phyloP scores from a whole-genome alignment of 2,113 vertebrate genomes.

The Xiphias gladius region DNA sequence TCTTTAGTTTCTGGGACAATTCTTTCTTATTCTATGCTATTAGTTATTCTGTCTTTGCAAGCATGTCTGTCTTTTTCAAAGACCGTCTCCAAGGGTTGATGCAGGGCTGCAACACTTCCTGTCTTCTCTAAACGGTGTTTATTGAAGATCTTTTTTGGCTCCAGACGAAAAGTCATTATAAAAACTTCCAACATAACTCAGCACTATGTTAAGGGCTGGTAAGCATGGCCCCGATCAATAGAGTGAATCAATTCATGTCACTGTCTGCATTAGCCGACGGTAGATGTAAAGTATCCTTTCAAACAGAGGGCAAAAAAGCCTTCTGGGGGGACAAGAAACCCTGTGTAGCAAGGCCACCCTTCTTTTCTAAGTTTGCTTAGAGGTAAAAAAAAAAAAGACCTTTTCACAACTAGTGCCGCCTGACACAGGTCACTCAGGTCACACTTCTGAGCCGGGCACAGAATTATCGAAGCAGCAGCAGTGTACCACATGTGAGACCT shows the following conservation, averaged over 20 bases:
- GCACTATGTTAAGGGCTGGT: constrained; percentile 76
- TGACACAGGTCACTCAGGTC: constrained; percentile 42
- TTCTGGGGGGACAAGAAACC: constrained; percentile 21
- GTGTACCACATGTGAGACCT: not conserved
- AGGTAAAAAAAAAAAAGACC: constrained; percentile 39
- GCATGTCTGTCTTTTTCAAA: constrained; percentile 30
- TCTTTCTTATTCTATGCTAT: constrained; percentile 12
- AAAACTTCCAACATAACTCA: constrained; percentile 78
- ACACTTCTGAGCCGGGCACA: not conserved
- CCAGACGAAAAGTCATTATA: constrained; percentile 69
- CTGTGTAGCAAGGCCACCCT: constrained; percentile 1
- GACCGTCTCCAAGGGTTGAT: constrained; percentile 17
- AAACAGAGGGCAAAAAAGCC: constrained; percentile 37
- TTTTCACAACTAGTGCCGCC: constrained; percentile 38
- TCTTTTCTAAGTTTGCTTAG: constrained; percentile 3
- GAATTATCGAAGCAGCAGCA: constrained; percentile 27
- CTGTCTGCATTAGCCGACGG: constrained; percentile 62
- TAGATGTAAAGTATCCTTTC: constrained; percentile 70
- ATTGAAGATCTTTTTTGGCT: constrained; percentile 71
- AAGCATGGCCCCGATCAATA: constrained; percentile 70
- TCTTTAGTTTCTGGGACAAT: constrained; percentile 9
- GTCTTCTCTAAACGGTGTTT: constrained; percentile 63
- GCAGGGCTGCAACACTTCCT: constrained; percentile 39
- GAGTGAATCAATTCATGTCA: constrained; percentile 76
- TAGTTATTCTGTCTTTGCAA: constrained; percentile 24